Evolutionary conservation across 92 coral and sea anemone species (phyloP).

Genomic region (Porites cylindrica): DNA sequence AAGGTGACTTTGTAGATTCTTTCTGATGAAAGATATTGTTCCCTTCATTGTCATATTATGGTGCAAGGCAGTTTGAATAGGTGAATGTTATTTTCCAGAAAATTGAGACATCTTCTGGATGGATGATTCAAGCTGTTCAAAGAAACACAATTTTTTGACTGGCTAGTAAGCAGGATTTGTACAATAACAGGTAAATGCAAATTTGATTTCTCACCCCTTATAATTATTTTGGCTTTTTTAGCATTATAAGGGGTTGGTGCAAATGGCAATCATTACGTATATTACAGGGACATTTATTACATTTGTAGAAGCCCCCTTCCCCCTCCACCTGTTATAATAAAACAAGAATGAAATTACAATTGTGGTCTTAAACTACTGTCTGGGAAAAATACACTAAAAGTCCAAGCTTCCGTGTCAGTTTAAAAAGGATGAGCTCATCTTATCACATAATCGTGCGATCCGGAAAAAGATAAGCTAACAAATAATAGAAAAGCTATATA

Average conservation of each 20-base stretch:
- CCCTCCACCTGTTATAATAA: conserved; percentile 12
- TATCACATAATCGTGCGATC: too few species aligned
- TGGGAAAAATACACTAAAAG: conserved; percentile 2
- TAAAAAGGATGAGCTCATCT: not conserved
- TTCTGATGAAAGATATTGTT: too few species aligned
- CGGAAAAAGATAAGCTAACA: too few species aligned
- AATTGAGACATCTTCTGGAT: not conserved
- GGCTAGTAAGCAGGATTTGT: conserved; percentile 13
- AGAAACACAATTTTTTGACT: conserved; percentile 10
- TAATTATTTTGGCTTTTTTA: conserved; percentile 2
- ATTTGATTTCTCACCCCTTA: conserved; percentile 5
- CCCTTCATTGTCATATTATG: too few species aligned
- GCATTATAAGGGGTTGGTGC: conserved; percentile 13
- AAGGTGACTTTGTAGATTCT: too few species aligned
- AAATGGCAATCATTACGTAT: conserved; percentile 4
- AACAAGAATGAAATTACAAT: conserved; percentile 9
- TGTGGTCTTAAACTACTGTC: conserved; percentile 12
- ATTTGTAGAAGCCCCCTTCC: conserved; percentile 11
- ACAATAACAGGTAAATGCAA: conserved; percentile 11
- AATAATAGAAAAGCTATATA: too few species aligned
- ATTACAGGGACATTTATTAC: conserved; percentile 7
- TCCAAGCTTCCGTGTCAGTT: conserved; percentile 11
- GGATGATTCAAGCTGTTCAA: not conserved
- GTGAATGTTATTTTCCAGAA: not conserved
- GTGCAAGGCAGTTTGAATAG: too few species aligned